Base-by-base conservation (phyloP, 2,113 vertebrate genomes). In the Notothenia coriiceps region DNA sequence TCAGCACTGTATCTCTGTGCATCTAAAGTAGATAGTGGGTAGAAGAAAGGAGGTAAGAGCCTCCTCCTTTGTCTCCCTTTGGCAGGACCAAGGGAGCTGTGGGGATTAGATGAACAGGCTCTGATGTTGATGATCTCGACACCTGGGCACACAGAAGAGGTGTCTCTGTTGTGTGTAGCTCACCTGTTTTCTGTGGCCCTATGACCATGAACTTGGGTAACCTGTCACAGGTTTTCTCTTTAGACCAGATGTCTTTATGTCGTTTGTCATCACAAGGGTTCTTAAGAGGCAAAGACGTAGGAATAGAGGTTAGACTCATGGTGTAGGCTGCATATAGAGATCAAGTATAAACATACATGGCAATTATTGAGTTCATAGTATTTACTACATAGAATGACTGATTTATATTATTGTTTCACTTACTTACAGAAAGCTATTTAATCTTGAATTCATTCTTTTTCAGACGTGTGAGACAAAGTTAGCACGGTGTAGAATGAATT, bases 231-330 rank as follows among this genome's bases (percentile, higher is more conserved):
- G 97, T 98, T 95, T 99, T 99, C 91, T 99, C 98, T 94, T 98
- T 99, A 55, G 98, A 99, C 98, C 98, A 99, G 88, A 99, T 99
- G 94, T 99, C 98, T 95, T 97, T 97, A 88, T 99, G 98, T 51
- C 98, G 95, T 91, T 97, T 99, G 90, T 99, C 98, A 92, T 99
- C 97, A 82, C 98, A 99, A 5, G 98, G 98, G 62, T 98, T 99
- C 98, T 99, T 70, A 55, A 71, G 10, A 74, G 87, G 74, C 69
- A 84, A 5, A 82, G 18, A 40, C 10, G 61, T 79, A 60, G 12
- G 67, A 81, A 72, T 55, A 72, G 46, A 47, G n/a, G 59, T 54
- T 33, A 17, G 78, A 65, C 49, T 50, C 61, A 68, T 50, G 22
- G 40, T 18, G 20, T 18, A 40, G 35, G 35, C 35, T 40, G 7